Evolutionary conservation across 2,888 invertebrate genomes (phyloP).

Genomic region (Philonicus albiceps): DNA sequence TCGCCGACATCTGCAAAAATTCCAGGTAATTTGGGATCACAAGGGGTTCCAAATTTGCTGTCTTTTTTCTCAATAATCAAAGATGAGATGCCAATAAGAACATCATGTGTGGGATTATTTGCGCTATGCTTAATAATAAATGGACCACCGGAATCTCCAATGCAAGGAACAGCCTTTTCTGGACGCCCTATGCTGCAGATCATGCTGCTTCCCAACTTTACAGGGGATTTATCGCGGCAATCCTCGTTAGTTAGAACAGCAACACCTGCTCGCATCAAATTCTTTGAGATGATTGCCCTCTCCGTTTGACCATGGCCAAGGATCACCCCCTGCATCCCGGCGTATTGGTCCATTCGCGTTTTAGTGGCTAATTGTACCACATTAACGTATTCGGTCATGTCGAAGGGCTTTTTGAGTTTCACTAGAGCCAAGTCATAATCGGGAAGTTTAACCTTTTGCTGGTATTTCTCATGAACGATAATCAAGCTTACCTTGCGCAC

Average conservation of each 20-base stretch:
- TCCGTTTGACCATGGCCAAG: neutral
- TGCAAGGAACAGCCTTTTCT: neutral
- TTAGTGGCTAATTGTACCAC: neutral
- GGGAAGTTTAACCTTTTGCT: neutral
- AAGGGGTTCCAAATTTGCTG: neutral
- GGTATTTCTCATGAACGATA: neutral
- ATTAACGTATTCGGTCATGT: neutral
- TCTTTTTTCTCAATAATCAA: neutral
- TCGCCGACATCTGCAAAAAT: neutral
- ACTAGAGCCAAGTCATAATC: neutral
- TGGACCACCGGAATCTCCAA: neutral
- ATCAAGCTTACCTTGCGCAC: neutral
- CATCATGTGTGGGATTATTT: neutral
- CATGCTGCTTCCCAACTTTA: neutral
- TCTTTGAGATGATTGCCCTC: neutral
- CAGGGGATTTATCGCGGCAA: neutral
- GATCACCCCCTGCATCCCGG: neutral
- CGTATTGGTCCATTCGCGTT: neutral
- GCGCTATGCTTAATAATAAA: neutral
- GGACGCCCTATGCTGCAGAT: neutral
- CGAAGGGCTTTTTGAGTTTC: neutral
- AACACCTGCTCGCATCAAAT: neutral
- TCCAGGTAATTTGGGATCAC: neutral
- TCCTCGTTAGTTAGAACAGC: neutral
- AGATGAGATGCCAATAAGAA: neutral